Percentiles rank a stretch among this genome's conserved stretches.
These are phyloP conservation scores for Lasiurus cinereus DNA, from an alignment of 2,113 vertebrate genomes.

Conservation along the genomic window DNA sequence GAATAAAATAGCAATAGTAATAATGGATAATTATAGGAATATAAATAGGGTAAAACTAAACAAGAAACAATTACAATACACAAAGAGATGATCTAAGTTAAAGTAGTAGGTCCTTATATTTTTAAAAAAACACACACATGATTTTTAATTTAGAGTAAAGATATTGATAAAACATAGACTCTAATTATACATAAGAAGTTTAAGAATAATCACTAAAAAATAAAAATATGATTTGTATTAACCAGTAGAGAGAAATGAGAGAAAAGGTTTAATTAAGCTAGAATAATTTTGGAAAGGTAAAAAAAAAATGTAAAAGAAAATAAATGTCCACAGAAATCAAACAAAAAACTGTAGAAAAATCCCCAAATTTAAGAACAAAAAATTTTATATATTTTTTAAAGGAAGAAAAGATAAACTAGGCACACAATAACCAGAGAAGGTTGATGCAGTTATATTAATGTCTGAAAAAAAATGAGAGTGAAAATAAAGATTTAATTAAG, in stretches of 20 bases:
- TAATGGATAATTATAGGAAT: background rate
- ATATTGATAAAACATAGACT: background rate
- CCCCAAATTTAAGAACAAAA: background rate
- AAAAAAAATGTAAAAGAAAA: background rate
- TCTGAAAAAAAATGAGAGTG: background rate
- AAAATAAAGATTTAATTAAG: slow-evolving; percentile 12
- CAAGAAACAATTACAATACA: background rate
- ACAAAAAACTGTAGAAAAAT: background rate
- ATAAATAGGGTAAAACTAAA: background rate
- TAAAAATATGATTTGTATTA: background rate
- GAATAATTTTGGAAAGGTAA: background rate
- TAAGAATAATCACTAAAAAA: slow-evolving; percentile 14
- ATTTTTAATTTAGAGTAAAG: background rate
- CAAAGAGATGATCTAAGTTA: background rate
- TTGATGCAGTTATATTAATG: background rate
- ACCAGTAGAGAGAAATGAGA: background rate
- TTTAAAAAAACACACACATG: background rate
- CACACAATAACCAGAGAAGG: background rate
- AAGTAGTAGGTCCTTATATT: background rate
- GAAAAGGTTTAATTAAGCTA: background rate
- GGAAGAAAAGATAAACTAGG: background rate
- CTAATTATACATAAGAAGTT: background rate
- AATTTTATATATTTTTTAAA: background rate
- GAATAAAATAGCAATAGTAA: background rate
- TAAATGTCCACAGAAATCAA: background rate